phyloP scores from a whole-genome alignment of 2,113 vertebrate genomes.

The Myodes glareolus region DNA sequence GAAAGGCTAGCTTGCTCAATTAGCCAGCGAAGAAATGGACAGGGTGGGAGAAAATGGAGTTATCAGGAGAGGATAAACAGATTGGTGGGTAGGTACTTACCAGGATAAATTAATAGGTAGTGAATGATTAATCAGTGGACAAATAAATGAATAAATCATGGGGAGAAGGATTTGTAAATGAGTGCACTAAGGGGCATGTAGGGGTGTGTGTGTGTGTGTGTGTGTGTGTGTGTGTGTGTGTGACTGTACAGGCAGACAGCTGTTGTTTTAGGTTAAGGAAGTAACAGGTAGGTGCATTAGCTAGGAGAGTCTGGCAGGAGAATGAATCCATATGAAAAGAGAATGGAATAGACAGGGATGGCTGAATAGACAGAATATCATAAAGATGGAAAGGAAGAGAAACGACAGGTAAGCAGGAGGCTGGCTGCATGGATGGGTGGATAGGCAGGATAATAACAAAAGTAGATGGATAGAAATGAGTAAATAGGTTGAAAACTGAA shows the following conservation, averaged over 20 bases:
- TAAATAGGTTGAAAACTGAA: background rate
- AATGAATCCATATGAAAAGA: background rate
- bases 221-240: background rate
- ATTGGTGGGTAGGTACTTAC: background rate
- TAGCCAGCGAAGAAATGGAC: background rate
- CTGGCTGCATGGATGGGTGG: background rate
- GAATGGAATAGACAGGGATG: background rate
- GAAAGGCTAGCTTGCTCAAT: background rate
- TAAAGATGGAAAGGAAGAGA: background rate
- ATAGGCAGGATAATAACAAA: background rate
- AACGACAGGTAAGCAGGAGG: background rate
- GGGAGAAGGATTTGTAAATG: background rate
- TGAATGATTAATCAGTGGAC: background rate
- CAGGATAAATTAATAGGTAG: background rate
- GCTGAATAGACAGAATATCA: background rate
- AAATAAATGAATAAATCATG: background rate
- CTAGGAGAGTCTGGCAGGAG: background rate
- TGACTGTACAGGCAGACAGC: background rate
- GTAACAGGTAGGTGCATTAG: background rate
- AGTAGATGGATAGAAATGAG: background rate
- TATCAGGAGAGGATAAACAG: background rate
- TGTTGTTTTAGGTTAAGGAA: slow-evolving; percentile 14
- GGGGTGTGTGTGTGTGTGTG: background rate
- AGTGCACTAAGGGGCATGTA: background rate
- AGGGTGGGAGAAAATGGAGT: background rate